phyloP scores from a whole-genome alignment of 2,888 invertebrate genomes.

The Netelia inedita region DNA sequence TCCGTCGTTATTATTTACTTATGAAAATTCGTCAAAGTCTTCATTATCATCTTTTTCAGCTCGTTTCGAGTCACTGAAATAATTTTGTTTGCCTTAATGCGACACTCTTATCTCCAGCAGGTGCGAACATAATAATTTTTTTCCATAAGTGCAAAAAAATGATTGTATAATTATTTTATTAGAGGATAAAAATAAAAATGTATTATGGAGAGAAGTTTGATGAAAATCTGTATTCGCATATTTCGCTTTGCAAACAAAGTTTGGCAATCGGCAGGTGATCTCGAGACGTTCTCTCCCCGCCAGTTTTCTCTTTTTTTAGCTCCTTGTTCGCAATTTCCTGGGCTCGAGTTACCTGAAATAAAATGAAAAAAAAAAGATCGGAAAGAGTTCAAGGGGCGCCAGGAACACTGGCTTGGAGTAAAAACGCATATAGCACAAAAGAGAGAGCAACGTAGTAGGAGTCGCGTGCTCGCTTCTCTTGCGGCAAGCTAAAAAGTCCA shows the following conservation, averaged over 20 bases:
- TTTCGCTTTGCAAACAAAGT: not conserved
- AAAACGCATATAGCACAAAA: constrained; percentile 11
- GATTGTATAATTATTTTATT: too few relatives aligned
- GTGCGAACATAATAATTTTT: too few relatives aligned
- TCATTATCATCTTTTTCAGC: not conserved
- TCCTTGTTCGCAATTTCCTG: constrained; percentile 61
- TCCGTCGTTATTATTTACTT: constrained; percentile 2
- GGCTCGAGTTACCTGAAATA: constrained; percentile 57
- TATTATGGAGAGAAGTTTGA: not conserved
- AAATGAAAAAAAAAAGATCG: constrained; percentile 13
- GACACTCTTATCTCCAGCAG: too few relatives aligned
- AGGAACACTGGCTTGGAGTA: constrained; percentile 37
- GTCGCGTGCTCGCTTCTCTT: constrained; percentile 48
- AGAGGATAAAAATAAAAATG: too few relatives aligned
- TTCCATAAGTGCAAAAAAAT: too few relatives aligned
- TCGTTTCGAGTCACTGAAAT: not conserved
- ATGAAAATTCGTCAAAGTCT: not conserved
- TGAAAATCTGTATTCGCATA: not conserved
- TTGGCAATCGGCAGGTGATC: constrained; percentile 54
- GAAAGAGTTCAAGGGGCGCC: constrained; percentile 57
- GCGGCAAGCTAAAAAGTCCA: constrained; percentile 10
- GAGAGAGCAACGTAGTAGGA: not conserved
- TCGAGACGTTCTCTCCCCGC: not conserved
- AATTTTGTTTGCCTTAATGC: not conserved
- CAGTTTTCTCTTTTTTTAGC: constrained; percentile 24